phyloP scores from a whole-genome alignment of 2,113 vertebrate genomes.

The Anoplopoma fimbria region DNA sequence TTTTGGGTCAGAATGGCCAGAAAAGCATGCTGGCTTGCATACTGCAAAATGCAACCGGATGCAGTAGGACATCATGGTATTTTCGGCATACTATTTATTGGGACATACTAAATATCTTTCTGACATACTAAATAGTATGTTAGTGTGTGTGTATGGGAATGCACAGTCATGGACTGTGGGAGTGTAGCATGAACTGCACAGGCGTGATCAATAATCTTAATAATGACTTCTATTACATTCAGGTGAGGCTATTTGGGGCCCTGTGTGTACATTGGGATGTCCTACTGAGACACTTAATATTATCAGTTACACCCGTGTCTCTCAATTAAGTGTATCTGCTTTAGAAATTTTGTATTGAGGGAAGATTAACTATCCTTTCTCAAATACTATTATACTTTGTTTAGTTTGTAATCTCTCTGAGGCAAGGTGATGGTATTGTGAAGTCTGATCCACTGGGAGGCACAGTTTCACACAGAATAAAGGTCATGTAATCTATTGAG shows the following conservation, averaged over 20 bases:
- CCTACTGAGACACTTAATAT: background rate
- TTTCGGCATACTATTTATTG: too few relatives aligned
- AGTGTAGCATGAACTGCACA: background rate
- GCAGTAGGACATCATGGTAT: too few relatives aligned
- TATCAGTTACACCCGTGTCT: background rate
- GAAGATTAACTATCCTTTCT: background rate
- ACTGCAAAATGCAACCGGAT: too few relatives aligned
- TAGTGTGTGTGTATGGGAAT: too few relatives aligned
- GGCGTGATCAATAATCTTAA: background rate
- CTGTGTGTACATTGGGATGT: background rate
- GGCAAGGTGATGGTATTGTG: background rate
- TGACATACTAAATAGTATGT: too few relatives aligned
- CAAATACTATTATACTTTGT: background rate
- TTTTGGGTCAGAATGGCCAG: too few relatives aligned
- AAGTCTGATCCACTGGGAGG: conserved; percentile 51
- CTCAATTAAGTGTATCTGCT: background rate
- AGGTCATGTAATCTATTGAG: background rate
- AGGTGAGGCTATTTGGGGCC: background rate
- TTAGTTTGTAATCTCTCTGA: background rate
- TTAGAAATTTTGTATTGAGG: background rate
- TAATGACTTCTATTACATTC: background rate
- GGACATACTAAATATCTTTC: too few relatives aligned
- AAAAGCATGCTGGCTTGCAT: too few relatives aligned
- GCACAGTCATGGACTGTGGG: too few relatives aligned
- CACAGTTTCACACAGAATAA: conserved; percentile 18